phyloP scores from a whole-genome alignment of 2,113 vertebrate genomes.

The Sminthopsis crassicaudata region DNA sequence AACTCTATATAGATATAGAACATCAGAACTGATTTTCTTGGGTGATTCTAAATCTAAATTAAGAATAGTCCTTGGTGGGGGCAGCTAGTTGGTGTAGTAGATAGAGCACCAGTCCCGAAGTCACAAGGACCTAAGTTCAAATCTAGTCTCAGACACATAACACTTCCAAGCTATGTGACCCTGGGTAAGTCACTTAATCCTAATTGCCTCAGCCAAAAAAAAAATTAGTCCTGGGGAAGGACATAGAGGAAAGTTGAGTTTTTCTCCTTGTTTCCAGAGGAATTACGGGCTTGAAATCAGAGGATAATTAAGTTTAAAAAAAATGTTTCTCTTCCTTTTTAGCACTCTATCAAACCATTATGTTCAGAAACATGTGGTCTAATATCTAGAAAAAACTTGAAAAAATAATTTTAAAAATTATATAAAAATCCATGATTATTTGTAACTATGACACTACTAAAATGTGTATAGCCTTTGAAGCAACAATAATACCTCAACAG shows the following conservation, averaged over 20 bases:
- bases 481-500: background rate
- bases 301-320: background rate
- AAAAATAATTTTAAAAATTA: background rate
- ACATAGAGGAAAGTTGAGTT: background rate
- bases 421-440: background rate
- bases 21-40: background rate
- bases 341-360: background rate
- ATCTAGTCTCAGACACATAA: no score
- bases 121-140: no score
- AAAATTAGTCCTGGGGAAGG: background rate
- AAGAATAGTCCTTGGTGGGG: background rate
- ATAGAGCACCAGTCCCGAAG: no score
- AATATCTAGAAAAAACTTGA: background rate
- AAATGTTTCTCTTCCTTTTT: background rate
- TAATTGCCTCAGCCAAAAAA: no score
- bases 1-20: background rate
- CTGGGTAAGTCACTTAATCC: no score
- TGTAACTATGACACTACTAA: background rate
- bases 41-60: background rate
- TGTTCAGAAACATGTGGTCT: background rate
- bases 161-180: no score
- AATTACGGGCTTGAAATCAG: background rate
- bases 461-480: background rate
- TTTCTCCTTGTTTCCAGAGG: background rate
- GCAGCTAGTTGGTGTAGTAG: no score